Conservation (phyloP, 2,797 vertebrate genomes). For the Babyrousa celebensis region DNA sequence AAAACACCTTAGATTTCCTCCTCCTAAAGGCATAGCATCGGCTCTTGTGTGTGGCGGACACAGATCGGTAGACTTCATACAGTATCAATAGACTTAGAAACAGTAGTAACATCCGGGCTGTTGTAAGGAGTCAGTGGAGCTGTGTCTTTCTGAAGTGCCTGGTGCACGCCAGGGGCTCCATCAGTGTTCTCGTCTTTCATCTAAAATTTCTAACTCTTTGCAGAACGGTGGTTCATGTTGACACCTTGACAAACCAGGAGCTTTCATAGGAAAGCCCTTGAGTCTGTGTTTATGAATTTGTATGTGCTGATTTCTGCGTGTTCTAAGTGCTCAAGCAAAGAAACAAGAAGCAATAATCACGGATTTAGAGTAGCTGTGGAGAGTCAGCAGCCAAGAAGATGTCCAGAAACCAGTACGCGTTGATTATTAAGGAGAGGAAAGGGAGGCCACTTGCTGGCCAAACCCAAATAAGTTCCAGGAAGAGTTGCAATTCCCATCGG, state of each 20-base stretch:
- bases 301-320: constrained; percentile 73
- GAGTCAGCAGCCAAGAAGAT: constrained; percentile 70
- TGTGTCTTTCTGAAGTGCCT: background rate
- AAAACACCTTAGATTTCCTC: background rate
- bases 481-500: background rate
- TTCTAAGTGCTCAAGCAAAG: constrained; percentile 46
- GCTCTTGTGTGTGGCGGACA: background rate
- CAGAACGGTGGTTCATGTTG: background rate
- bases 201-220: background rate
- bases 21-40: background rate
- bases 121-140: background rate
- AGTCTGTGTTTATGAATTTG: constrained; percentile 69
- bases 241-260: background rate
- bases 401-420: background rate
- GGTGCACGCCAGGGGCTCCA: background rate
- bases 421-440: background rate
- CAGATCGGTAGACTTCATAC: background rate
- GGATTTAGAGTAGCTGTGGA: constrained; percentile 51
- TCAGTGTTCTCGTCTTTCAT: background rate
- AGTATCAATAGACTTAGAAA: background rate
- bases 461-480: background rate
- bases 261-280: constrained; percentile 61
- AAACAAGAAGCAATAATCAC: constrained; percentile 63
- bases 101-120: background rate
- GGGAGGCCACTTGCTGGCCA: background rate